phyloP scores from a whole-genome alignment of 2,888 invertebrate species.

The Eristalis pertinax region DNA sequence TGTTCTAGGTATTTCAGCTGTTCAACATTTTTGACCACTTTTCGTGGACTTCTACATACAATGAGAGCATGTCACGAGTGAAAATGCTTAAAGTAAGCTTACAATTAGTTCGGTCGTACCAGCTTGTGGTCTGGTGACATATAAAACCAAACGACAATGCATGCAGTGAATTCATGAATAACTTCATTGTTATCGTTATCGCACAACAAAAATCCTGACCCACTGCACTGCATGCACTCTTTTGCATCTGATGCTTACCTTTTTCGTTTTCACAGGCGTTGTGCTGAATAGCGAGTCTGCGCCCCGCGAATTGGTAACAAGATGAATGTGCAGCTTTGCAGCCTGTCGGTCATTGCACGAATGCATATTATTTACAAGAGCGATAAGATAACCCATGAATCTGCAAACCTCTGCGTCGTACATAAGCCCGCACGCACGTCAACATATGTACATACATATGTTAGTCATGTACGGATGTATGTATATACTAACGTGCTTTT shows the following conservation, averaged over 20 bases:
- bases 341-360: slow-evolving; percentile 59
- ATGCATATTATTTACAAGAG: slow-evolving; percentile 5
- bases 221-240: slow-evolving; percentile 51
- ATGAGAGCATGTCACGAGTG: too few relatives aligned
- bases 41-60: too few relatives aligned
- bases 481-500: too few relatives aligned
- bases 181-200: too few relatives aligned
- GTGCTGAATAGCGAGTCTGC: slow-evolving; percentile 43
- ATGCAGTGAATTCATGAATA: too few relatives aligned
- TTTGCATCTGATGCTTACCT: not conserved
- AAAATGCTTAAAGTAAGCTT: too few relatives aligned
- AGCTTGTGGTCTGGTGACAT: too few relatives aligned
- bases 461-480: not conserved
- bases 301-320: not conserved
- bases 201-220: not conserved
- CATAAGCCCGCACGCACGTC: not conserved
- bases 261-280: not conserved
- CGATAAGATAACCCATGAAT: not conserved
- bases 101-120: too few relatives aligned
- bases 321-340: not conserved
- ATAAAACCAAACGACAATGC: too few relatives aligned
- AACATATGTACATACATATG: not conserved
- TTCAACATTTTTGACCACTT: too few relatives aligned
- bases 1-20: too few relatives aligned
- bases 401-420: not conserved